Base-by-base conservation (phyloP, 2,797 vertebrate genomes). In the Bryconaethiops microstoma region DNA sequence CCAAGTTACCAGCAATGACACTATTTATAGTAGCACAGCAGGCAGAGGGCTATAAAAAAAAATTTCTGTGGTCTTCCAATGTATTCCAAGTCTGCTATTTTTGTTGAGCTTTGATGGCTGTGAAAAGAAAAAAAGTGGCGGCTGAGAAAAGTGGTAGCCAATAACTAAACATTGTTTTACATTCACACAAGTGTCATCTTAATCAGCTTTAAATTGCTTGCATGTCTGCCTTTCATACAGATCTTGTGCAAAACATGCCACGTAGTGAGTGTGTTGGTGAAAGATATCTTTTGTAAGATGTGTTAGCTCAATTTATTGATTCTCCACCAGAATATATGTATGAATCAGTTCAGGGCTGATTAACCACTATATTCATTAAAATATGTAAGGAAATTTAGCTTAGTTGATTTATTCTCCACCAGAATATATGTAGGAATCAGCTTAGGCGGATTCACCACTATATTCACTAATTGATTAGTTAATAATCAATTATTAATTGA, bases 1-100 rank as follows among this genome's bases (percentile, higher is more conserved):
- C 42, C n/a, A 19, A 68, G 40, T 54, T 29, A 23, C 65, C 57
- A 62, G 59, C 64, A 64, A 63, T 60, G 80, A 35, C 62, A 71
- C 73, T 84, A 82, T 86, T 86, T 82, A 86, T 86, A 84, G 80
- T 70, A 39, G 29, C 59, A 19, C 60, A 8, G 57, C 77, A 74
- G 62, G 35, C 68, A 59, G 42, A 42, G 52, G 55, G 40, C 54
- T 76, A 69, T 64, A 72, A n/a, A n/a, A n/a, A n/a, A n/a, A n/a
- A n/a, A n/a, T 13, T 76, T 69, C 79, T 2, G 50, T 71, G 74
- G 73, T 74, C 82, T 77, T 69, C 29, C 9, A 25, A 29, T 57
- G 57, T 19, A 7, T 73, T 23, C 39, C 40, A 68, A 23, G 52
- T 67, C 73, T 19, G 17, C 57, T 59, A 25, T 69, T 68, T 73